These are phyloP conservation scores for Lapara coniferarum DNA, from an alignment of 2,888 invertebrate genomes.

Conservation along the genomic window DNA sequence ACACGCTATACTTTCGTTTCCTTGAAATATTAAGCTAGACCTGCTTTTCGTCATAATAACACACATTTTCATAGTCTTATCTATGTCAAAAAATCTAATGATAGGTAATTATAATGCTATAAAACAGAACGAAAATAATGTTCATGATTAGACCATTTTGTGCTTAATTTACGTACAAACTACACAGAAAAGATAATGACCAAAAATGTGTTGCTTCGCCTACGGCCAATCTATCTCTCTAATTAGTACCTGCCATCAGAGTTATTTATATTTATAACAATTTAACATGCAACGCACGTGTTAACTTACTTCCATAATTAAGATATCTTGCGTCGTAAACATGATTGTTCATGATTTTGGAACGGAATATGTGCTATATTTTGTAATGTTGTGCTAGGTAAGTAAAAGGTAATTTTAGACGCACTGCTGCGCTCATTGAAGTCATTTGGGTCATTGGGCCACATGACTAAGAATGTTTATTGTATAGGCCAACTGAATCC, in stretches of 20 bases:
- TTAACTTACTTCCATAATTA: slow-evolving; percentile 20
- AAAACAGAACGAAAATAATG: background rate
- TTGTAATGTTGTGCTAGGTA: no score
- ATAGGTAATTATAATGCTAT: background rate
- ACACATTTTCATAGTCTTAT: no score
- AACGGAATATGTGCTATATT: background rate
- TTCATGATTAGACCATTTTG: slow-evolving; percentile 13
- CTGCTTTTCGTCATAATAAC: no score
- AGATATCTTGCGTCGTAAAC: slow-evolving; percentile 3
- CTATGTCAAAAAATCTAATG: background rate
- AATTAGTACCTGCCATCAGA: slow-evolving; percentile 22
- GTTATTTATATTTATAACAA: slow-evolving; percentile 22
- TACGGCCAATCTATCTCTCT: slow-evolving; percentile 16
- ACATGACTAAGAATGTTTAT: no score
- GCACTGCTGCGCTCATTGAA: no score
- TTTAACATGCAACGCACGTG: slow-evolving; percentile 23
- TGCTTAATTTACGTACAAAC: slow-evolving; percentile 17
- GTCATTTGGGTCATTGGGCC: no score
- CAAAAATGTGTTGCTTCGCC: slow-evolving; percentile 19
- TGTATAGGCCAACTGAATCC: no score
- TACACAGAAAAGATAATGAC: slow-evolving; percentile 18
- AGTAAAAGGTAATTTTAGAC: no score
- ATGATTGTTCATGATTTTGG: slow-evolving; percentile 1
- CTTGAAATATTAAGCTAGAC: no score
- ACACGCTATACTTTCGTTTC: no score